Evolutionary conservation across 2,888 invertebrate species (phyloP).

Genomic region (Odontothrips loti): DNA sequence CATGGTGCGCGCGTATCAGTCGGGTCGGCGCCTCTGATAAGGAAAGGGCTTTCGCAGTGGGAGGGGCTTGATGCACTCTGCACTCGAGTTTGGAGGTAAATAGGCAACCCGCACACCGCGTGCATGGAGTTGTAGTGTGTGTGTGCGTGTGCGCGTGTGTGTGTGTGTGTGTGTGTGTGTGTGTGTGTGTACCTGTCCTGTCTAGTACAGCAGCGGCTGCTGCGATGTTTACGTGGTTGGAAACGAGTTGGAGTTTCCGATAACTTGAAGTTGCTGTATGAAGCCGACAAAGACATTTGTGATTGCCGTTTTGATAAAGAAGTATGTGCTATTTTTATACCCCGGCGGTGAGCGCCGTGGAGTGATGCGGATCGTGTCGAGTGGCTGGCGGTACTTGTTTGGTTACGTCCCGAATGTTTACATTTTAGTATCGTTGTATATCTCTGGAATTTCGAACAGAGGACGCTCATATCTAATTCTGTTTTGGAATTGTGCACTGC

Average conservation of each 20-base stretch:
- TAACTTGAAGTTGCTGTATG: background rate
- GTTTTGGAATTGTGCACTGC: no score
- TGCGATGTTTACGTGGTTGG: slow-evolving; percentile 6
- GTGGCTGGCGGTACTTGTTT: background rate
- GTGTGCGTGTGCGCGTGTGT: background rate
- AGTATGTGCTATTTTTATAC: no score
- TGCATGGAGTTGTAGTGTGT: background rate
- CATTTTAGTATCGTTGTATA: background rate
- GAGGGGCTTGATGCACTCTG: background rate
- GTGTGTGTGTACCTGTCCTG: background rate
- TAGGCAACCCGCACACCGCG: slow-evolving; percentile 3
- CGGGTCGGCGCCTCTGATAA: background rate
- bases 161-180: no score
- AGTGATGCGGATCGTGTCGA: no score
- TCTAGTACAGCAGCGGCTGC: background rate
- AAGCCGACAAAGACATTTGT: background rate
- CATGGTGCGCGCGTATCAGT: background rate
- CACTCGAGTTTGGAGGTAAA: background rate
- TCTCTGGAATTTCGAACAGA: background rate
- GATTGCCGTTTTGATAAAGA: background rate
- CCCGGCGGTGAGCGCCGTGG: no score
- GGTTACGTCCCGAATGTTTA: slow-evolving; percentile 18
- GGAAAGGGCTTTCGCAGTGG: background rate
- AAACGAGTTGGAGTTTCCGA: background rate
- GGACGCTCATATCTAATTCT: no score